These are phyloP conservation scores for Callaeas wilsoni DNA, from an alignment of 2,113 vertebrate genomes.

Conservation along the genomic window DNA sequence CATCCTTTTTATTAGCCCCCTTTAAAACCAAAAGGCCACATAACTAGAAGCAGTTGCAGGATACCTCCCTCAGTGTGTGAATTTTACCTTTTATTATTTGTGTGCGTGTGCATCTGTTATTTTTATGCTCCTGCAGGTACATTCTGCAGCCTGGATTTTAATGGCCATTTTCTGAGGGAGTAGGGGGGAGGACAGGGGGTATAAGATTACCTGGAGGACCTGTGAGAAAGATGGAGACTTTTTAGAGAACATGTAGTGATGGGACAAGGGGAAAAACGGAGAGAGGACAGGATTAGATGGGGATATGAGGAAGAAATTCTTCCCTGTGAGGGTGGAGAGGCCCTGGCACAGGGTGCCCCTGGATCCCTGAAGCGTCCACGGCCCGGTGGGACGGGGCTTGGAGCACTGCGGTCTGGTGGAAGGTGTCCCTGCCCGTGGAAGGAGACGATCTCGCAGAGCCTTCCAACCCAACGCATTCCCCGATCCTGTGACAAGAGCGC, in stretches of 20 bases:
- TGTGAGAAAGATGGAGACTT: neutral
- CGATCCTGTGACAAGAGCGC: fast-evolving
- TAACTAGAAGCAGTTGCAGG: neutral
- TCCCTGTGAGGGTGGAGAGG: fast-evolving
- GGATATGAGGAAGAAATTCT: neutral
- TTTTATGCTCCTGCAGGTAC: neutral
- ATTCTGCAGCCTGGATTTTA: neutral
- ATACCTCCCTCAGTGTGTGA: no score
- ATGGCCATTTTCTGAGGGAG: fast-evolving
- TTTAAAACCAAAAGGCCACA: neutral
- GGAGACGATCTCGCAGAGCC: no score
- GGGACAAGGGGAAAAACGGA: neutral
- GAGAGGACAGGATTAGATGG: neutral
- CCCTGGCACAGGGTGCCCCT: neutral
- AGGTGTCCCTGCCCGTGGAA: neutral
- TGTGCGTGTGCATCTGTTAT: neutral
- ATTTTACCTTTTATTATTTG: neutral
- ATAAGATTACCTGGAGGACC: no score
- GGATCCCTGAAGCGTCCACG: neutral
- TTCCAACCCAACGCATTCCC: neutral
- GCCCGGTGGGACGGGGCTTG: neutral
- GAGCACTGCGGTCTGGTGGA: neutral
- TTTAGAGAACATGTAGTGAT: neutral
- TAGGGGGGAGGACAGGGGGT: neutral
- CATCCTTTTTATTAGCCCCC: neutral